Base-by-base conservation (phyloP, 2,797 vertebrate species). In the Eulemur rubriventer region DNA sequence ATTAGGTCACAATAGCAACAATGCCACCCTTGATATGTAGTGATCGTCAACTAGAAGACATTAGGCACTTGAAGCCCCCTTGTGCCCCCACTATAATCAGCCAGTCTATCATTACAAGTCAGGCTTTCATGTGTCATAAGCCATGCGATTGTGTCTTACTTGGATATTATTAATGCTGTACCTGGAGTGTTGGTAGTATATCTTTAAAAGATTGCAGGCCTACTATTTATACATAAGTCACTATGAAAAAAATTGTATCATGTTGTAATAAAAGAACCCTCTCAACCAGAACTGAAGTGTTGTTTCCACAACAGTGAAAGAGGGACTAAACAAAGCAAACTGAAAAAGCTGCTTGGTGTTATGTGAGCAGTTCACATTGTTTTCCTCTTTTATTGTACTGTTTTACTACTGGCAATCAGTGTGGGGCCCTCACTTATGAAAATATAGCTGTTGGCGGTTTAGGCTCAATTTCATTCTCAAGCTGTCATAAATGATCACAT, bases 401-500 rank as follows among this genome's bases (percentile, higher is more conserved):
- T 97, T 96, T 97, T 93, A 95, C 96, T 83, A 61, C 87, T 80
- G 93, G 95, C 87, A 83, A 96, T 93, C 94, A 94, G 91, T 91
- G 85, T 97, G 97, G 91, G 95, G 89, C 83, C 96, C 97, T 97
- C 95, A 57, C 72, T 97, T 97, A 96, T 70, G 95, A 97, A 98
- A 96, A 98, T 81, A 93, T 86, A 96, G 96, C 96, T 92, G 91
- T 94, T 96, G 83, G 94, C 67, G 5, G 33, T 96, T 92, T 95
- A 95, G 91, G 76, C 93, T 98, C 95, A 83, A 90, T 98, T 97
- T 98, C 96, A 88, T 91, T 95, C 94, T 92, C 96, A 97, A 97
- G 96, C 93, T 96, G 96, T 97, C 97, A 95, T 96, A 96, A 98
- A 87, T 95, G 95, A 96, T 92, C 96, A 95, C 96, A 92, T 94